These are phyloP conservation scores for Heliconius sara DNA, from an alignment of 2,888 invertebrate species.

Conservation along the genomic window DNA sequence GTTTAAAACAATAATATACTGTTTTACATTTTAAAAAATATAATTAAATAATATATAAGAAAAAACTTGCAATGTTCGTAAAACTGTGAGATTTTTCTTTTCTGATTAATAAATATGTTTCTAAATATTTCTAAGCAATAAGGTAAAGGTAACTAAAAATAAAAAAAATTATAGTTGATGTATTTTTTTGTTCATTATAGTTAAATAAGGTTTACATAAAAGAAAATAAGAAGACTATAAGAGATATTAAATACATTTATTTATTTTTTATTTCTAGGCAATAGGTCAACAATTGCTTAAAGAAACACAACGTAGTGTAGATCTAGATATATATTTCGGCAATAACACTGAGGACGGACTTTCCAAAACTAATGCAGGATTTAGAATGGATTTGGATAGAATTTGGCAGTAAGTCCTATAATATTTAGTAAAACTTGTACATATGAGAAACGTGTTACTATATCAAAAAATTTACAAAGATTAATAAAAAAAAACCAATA, in stretches of 20 bases:
- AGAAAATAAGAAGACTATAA: too few relatives aligned
- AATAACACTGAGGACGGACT: slow-evolving; percentile 66
- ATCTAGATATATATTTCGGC: slow-evolving; percentile 77
- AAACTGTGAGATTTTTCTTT: background rate
- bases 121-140: too few relatives aligned
- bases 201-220: too few relatives aligned
- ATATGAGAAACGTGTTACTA: background rate
- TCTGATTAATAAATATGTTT: too few relatives aligned
- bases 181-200: background rate
- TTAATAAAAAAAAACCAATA: too few relatives aligned
- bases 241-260: background rate
- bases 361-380: slow-evolving; percentile 71
- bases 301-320: slow-evolving; percentile 70
- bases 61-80: background rate
- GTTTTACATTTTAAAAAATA: too few relatives aligned
- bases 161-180: too few relatives aligned
- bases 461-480: background rate
- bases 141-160: too few relatives aligned
- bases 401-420: slow-evolving; percentile 75
- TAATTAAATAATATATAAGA: too few relatives aligned
- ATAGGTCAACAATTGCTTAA: slow-evolving; percentile 72
- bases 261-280: slow-evolving; percentile 59
- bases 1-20: too few relatives aligned
- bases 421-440: background rate
- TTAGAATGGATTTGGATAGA: slow-evolving; percentile 76